These are phyloP conservation scores for Dryocosmus kuriphilus DNA, from an alignment of 2,888 invertebrate species.

Conservation along the genomic window DNA sequence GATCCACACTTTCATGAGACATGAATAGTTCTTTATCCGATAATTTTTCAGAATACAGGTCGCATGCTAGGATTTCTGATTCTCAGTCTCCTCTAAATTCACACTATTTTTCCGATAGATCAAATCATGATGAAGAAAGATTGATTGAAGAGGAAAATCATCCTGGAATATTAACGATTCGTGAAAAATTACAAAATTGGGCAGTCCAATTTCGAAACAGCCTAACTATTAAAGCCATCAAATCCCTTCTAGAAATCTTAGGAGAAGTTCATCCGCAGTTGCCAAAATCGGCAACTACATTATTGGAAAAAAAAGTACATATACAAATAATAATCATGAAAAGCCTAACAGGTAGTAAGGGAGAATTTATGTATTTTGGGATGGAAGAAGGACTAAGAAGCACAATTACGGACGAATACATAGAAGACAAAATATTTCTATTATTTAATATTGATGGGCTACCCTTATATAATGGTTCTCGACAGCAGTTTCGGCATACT, in stretches of 20 bases:
- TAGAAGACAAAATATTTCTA: background rate
- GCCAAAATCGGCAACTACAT: background rate
- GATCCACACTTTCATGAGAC: background rate
- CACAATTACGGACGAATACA: background rate
- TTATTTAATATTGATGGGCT: background rate
- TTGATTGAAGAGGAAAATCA: background rate
- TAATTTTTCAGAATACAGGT: background rate
- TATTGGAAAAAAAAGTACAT: background rate
- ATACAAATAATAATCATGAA: background rate
- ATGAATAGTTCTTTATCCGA: background rate
- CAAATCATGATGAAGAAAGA: background rate
- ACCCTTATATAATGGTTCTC: background rate
- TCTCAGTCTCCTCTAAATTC: background rate
- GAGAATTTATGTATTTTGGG: background rate
- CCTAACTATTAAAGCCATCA: background rate
- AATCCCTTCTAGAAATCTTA: background rate
- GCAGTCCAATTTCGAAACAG: constrained; percentile 6
- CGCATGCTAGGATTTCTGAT: background rate
- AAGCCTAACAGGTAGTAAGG: background rate
- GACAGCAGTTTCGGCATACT: constrained; percentile 8
- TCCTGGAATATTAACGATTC: background rate
- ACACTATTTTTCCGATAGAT: background rate
- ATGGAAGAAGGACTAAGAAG: background rate
- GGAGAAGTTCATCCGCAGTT: background rate
- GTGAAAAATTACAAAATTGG: no score